A percentile compares a stretch with the other conserved stretches of the same genome.
Conservation (phyloP, 2,888 invertebrate species). For the Norana najaformis region DNA sequence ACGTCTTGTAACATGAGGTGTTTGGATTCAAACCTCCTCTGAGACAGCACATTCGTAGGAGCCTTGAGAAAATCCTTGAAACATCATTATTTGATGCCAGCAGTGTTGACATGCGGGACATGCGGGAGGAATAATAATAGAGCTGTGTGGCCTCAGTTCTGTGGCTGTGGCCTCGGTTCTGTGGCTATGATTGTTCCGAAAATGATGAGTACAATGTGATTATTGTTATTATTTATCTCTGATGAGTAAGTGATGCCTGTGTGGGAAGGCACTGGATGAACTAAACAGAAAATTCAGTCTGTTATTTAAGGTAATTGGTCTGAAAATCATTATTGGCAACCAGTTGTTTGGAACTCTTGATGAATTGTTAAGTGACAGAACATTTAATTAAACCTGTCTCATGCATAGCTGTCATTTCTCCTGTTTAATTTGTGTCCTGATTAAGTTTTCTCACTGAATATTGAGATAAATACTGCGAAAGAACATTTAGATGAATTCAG, state of each 20-base stretch:
- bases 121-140: no score
- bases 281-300: neutral
- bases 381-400: neutral
- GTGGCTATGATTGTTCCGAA: neutral
- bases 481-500: neutral
- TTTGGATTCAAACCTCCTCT: no score
- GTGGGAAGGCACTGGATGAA: neutral
- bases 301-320: neutral
- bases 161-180: neutral
- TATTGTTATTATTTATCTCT: neutral
- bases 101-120: neutral
- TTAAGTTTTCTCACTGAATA: no score
- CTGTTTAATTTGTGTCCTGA: no score
- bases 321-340: neutral
- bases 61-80: neutral
- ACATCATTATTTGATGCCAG: neutral
- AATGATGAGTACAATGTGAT: neutral
- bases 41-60: neutral
- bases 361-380: neutral
- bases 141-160: neutral
- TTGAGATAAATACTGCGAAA: neutral
- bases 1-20: no score
- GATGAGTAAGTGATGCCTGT: neutral
- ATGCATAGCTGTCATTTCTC: neutral
- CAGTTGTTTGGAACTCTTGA: neutral